phyloP scores from a whole-genome alignment of 92 coral and sea anemone species.

The Zoanthus sansibaricus region DNA sequence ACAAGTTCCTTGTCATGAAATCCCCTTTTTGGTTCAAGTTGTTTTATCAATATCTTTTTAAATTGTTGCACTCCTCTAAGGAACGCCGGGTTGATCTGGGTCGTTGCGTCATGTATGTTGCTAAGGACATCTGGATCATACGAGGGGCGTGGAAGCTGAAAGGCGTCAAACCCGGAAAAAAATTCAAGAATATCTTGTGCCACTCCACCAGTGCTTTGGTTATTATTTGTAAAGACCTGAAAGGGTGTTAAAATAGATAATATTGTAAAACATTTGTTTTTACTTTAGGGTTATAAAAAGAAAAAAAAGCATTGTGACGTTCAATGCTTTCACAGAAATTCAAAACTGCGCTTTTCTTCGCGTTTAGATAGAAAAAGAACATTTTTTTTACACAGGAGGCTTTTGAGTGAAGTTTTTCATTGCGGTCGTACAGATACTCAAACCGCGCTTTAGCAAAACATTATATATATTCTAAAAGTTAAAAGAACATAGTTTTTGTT shows the following conservation, averaged over 20 bases:
- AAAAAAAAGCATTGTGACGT: not conserved
- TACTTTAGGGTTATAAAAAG: not conserved
- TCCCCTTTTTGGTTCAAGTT: conserved; percentile 29
- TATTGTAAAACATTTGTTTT: not conserved
- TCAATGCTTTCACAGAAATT: too few relatives aligned
- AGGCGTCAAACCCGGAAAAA: conserved; percentile 48
- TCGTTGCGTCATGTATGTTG: conserved; percentile 14
- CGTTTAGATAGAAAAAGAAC: too few relatives aligned
- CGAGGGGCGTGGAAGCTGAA: conserved; percentile 31
- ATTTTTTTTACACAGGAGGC: too few relatives aligned
- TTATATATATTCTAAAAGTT: too few relatives aligned
- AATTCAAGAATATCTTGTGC: conserved; percentile 37
- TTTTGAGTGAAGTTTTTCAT: too few relatives aligned
- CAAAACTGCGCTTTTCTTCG: too few relatives aligned
- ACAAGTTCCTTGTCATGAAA: conserved; percentile 33
- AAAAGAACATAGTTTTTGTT: too few relatives aligned
- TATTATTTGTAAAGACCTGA: conserved; percentile 24
- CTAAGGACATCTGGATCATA: conserved; percentile 30
- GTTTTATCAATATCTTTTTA: not conserved
- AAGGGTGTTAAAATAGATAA: not conserved
- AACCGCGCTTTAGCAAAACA: too few relatives aligned
- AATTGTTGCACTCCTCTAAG: conserved; percentile 12
- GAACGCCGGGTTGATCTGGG: conserved; percentile 18
- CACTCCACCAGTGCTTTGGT: not conserved
- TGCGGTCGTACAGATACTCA: too few relatives aligned